A percentile compares a stretch with the other conserved stretches of the same genome.
Conservation (phyloP, 2,797 vertebrate species). For the Taenioides sp. region DNA sequence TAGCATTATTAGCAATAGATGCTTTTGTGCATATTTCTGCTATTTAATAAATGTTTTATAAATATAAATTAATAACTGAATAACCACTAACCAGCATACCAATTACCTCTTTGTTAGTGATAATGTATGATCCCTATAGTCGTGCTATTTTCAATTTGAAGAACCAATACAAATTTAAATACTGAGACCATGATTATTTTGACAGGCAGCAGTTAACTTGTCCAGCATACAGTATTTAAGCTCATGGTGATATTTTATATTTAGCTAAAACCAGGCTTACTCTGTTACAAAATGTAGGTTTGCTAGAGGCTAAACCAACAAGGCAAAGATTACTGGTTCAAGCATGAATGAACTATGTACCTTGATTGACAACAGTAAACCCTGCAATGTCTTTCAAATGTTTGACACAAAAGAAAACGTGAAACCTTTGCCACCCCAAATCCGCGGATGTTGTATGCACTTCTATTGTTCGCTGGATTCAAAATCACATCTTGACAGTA, state of each 20-base stretch:
- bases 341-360: not conserved
- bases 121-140: too few species aligned
- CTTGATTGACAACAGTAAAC: not conserved
- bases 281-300: not conserved
- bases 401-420: not conserved
- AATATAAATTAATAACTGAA: too few species aligned
- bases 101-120: too few species aligned
- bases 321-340: slow-evolving; percentile 2
- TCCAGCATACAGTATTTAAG: not conserved
- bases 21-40: too few species aligned
- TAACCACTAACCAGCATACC: too few species aligned
- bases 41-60: too few species aligned
- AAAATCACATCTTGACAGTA: slow-evolving; percentile 4
- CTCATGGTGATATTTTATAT: not conserved
- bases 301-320: not conserved
- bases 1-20: too few species aligned
- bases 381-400: not conserved
- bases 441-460: not conserved
- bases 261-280: not conserved
- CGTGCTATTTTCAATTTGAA: not conserved
- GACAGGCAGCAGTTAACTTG: not conserved
- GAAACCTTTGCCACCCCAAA: not conserved
- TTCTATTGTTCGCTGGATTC: slow-evolving; percentile 2
- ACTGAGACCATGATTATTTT: not conserved
- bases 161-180: not conserved